Evolutionary conservation across 2,888 invertebrate genomes (phyloP).

Genomic region (Mythimna impura): DNA sequence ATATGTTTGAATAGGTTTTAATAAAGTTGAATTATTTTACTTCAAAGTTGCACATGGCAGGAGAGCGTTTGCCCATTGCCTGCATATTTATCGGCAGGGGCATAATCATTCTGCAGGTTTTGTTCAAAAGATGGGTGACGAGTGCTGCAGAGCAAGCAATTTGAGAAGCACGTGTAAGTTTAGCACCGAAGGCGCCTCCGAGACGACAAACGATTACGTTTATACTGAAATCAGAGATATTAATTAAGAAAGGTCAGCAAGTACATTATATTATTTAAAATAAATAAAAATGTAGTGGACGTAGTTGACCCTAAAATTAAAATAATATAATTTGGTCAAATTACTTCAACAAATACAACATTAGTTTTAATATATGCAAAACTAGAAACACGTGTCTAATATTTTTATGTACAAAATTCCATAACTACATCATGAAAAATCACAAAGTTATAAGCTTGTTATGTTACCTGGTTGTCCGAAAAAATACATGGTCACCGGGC

Average conservation of each 20-base stretch:
- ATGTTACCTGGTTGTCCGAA: no score
- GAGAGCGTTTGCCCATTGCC: not conserved
- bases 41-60: not conserved
- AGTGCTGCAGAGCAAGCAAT: not conserved
- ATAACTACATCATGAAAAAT: no score
- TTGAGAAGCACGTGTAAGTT: not conserved
- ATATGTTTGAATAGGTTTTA: not conserved
- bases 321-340: not conserved
- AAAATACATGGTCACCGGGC: no score
- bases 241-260: not conserved
- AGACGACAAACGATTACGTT: not conserved
- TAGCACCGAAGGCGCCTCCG: not conserved
- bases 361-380: no score
- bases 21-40: not conserved
- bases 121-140: not conserved
- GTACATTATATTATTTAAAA: not conserved
- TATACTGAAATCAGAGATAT: not conserved
- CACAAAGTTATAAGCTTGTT: no score
- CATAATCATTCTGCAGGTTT: not conserved
- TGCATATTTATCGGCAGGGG: not conserved
- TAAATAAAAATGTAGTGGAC: not conserved
- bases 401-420: no score
- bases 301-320: not conserved
- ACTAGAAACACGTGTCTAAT: no score
- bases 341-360: not conserved